Conservation (phyloP, 2,113 vertebrate genomes). For the Lophochroa leadbeateri region DNA sequence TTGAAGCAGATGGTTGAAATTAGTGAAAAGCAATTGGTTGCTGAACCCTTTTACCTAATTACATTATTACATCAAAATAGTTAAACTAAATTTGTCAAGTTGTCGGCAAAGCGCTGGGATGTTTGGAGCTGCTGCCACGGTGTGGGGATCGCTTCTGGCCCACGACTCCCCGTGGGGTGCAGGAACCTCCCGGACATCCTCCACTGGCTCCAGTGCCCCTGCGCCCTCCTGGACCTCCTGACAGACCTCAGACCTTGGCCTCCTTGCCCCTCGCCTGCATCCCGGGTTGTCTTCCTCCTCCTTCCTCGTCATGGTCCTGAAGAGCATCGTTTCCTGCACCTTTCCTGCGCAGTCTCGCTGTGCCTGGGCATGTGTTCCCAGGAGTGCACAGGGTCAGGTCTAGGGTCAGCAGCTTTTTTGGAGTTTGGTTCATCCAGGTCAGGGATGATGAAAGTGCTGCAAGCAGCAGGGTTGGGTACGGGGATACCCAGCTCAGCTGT, state of each 20-base stretch:
- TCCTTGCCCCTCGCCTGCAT: neutral
- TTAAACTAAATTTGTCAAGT: conserved; percentile 64
- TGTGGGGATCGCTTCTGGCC: rapidly evolving
- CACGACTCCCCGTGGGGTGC: rapidly evolving
- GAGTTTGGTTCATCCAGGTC: neutral
- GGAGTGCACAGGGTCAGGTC: neutral
- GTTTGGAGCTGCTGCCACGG: neutral
- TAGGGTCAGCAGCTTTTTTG: neutral
- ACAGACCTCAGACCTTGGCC: rapidly evolving
- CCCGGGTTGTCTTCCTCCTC: neutral
- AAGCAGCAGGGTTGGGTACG: neutral
- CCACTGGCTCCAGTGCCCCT: neutral
- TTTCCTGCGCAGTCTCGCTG: rapidly evolving
- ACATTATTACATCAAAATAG: conserved; percentile 71
- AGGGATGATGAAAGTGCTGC: neutral
- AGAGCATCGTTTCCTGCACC: rapidly evolving
- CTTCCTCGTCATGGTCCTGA: neutral
- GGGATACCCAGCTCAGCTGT: neutral
- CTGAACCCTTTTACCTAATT: conserved; percentile 77
- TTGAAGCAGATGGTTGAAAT: conserved; percentile 94
- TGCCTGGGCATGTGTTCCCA: rapidly evolving
- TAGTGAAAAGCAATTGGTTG: conserved; percentile 79
- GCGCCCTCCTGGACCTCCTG: neutral
- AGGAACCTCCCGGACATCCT: neutral
- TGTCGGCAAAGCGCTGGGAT: neutral